Evolutionary conservation across 35 echinoderm and acorn worm species (phyloP), one percentile per base, ranked within the genome.

Genomic region (Stichopus chloronotus): DNA sequence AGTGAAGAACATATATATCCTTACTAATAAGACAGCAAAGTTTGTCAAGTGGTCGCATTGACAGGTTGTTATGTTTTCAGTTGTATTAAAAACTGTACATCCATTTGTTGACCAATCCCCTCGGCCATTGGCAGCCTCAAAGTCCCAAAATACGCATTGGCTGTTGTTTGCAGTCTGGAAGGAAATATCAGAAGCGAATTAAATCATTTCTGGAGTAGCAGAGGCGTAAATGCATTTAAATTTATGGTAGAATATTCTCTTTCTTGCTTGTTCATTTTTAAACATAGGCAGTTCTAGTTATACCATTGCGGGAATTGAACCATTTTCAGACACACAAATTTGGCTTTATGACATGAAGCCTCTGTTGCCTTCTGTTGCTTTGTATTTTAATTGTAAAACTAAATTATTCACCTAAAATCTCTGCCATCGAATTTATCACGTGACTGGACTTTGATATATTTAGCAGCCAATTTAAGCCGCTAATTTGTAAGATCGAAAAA

Each of bases 101-200:
- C 96, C 96, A 60, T 95, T 79, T 5, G 76, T 93, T 68, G 96
- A 97, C 96, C 96, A 97, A 93, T 97, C 94, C 59, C 96, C 96
- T 59, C 78, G 86, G 58, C 96, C 96, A 19, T 86, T 79, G 24
- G 92, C 77, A 9, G 92, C 74, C 82, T 90, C 57, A 57, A 97
- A 97, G 81, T 97, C 96, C 96, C 96, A 97, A 52, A 87, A 97
- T 4, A 97, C 96, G 79, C 96, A 97, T 25, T 89, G 87, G 55
- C 87, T 89, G 57, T 89, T 89, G 14, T 89, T 89, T 72, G 87
- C 52, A 72, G 16, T 30, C 87, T 89, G 57, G 17, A 55, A 53
- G 53, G 14, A 25, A 89, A 53, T 87, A 53, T 9, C 22, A 84
- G 8, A 61, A 10, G 14, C 59, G 59, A 43, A 22, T 16, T 16